Conservation (phyloP, 2,113 vertebrate species). For the Crotophaga sulcirostris region DNA sequence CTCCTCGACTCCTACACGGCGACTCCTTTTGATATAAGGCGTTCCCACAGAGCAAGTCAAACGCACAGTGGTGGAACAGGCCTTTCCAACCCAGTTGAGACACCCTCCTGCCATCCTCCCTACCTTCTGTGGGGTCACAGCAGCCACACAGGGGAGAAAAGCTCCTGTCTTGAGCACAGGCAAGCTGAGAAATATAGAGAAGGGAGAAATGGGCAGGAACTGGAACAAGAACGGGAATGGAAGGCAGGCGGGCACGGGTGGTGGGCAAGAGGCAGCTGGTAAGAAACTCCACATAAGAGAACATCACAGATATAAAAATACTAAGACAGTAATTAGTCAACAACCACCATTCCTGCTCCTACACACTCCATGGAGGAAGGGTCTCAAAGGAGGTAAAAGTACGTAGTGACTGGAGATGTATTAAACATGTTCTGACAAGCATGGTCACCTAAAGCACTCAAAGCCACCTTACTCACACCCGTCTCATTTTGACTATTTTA, state of each 20-base stretch:
- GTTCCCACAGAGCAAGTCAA: neutral
- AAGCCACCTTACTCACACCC: neutral
- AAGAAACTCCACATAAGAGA: neutral
- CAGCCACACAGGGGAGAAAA: neutral
- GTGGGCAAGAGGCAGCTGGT: neutral
- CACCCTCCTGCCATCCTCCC: neutral
- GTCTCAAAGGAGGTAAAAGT: neutral
- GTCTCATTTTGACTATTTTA: neutral
- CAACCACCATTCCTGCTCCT: neutral
- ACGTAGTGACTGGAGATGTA: neutral
- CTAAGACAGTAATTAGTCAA: neutral
- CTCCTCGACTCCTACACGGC: neutral
- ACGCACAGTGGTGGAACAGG: neutral
- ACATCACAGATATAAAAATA: neutral
- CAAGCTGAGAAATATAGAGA: neutral
- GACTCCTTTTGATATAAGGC: neutral
- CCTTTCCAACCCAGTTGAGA: neutral
- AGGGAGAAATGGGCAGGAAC: neutral
- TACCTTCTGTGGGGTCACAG: neutral
- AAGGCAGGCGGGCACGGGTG: neutral
- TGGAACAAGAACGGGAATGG: rapidly evolving
- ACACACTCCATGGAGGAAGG: neutral
- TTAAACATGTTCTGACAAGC: neutral
- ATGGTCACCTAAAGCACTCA: neutral
- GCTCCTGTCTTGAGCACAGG: neutral